Evolutionary conservation across 2,888 invertebrate species (phyloP).

Genomic region (Acronicta aceris): DNA sequence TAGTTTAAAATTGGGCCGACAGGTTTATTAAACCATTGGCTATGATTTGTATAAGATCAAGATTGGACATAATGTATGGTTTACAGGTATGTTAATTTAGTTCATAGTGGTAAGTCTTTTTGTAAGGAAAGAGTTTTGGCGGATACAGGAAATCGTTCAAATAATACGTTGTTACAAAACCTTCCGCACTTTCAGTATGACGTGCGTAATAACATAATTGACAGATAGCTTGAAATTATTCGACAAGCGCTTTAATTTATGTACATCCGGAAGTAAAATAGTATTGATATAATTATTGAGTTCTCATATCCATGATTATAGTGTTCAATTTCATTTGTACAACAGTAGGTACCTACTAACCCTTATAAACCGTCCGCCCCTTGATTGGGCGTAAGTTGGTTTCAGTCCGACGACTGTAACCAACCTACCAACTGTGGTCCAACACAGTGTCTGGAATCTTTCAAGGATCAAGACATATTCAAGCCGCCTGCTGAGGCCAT

Average conservation of each 20-base stretch:
- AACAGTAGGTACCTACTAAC: no score
- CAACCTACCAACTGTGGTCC: no score
- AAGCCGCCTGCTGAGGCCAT: no score
- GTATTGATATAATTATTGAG: not conserved
- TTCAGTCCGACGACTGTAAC: no score
- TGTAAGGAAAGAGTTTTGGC: conserved; percentile 27
- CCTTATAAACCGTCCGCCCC: no score
- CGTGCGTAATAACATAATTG: conserved; percentile 12
- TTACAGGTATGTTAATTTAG: conserved; percentile 29
- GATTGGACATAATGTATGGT: conserved; percentile 53
- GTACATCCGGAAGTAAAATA: not conserved
- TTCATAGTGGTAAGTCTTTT: conserved; percentile 33
- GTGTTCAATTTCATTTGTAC: no score
- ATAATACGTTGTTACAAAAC: conserved; percentile 22
- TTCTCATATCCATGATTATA: not conserved
- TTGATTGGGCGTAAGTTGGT: no score
- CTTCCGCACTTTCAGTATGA: conserved; percentile 39
- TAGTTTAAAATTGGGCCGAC: conserved; percentile 41
- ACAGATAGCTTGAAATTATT: conserved; percentile 4
- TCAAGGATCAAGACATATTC: no score
- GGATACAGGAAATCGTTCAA: conserved; percentile 46
- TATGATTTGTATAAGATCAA: conserved; percentile 45
- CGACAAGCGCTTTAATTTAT: conserved; percentile 10
- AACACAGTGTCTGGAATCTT: no score
- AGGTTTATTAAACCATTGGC: conserved; percentile 49